phyloP scores from a whole-genome alignment of 2,797 vertebrate genomes.

The Phalloptychus januarius region DNA sequence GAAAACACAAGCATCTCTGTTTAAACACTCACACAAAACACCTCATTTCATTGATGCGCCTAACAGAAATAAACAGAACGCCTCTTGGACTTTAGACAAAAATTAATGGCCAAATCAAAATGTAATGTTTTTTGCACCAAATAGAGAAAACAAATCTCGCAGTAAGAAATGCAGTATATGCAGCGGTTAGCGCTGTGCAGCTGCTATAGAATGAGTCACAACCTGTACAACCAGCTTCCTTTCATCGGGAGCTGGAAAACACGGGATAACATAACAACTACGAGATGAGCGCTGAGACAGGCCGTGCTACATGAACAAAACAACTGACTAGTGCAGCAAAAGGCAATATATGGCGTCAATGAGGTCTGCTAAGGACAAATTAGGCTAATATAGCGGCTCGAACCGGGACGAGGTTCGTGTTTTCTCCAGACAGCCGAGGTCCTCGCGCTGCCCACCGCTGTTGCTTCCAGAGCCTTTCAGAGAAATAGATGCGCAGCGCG shows the following conservation, averaged over 20 bases:
- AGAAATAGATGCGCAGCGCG: constrained; percentile 53
- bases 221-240: neutral
- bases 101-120: neutral
- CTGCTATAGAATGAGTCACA: neutral
- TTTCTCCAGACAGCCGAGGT: constrained; percentile 25
- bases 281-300: neutral
- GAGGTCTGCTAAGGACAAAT: neutral
- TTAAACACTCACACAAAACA: neutral
- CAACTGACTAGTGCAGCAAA: neutral
- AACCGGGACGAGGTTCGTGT: neutral
- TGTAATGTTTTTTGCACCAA: neutral
- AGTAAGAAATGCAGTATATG: neutral
- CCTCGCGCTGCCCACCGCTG: constrained; percentile 46
- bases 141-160: neutral
- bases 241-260: constrained; percentile 2
- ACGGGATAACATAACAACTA: neutral
- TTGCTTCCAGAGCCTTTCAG: constrained; percentile 39
- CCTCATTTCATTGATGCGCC: neutral
- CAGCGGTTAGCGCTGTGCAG: neutral
- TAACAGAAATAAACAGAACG: neutral
- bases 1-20: neutral
- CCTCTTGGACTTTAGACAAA: neutral
- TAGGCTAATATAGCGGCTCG: neutral
- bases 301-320: constrained; percentile 29
- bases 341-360: rapidly evolving